Evolutionary conservation across 2,113 vertebrate genomes (phyloP), one percentile per base, ranked within the genome.

Genomic region (Neolamprologus tretocephalus): DNA sequence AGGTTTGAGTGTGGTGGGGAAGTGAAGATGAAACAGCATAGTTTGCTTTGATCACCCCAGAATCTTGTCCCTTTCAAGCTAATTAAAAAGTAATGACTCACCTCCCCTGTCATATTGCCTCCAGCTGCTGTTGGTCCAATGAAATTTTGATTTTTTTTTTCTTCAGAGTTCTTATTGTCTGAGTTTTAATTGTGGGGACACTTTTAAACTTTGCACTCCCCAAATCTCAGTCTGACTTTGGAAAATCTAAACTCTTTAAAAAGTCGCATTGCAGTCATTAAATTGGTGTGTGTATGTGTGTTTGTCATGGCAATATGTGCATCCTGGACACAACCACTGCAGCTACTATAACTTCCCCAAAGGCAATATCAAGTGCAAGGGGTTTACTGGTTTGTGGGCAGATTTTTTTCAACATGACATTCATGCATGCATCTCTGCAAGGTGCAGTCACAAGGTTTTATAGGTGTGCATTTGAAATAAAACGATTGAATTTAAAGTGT

Each of bases 41-140:
- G 66, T 81, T 85, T 19, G n/a, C 81, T 89, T 89, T 91, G 79
- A 93, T 92, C 55, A 11, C 23, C 12, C 16, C 40, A 45, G 31
- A 84, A 23, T 83, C 31, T 55, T 47, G 23, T 89, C 8, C 66
- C 87, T 87, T 84, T 79, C 68, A 28, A 83, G 19, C 42, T 47
- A 54, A 89, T 93, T 57, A 93, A 83, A 87, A 81, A 80, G 71
- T 54, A 47, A 53, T n/a, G 80, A 55, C 33, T 85, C 58, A 31
- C 8, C 71, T 85, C 49, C n/a, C 4, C 58, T 51, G 31, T 57
- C 80, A 80, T 57, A 47, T 17, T 10, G 8, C 28, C 23, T 83
- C 83, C 40, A 23, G 1, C n/a, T 19, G 61, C 58, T 51, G 4
- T 79, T 85, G 85, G 55, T 35, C 19, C 53, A 47, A 71, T 42